A percentile compares a stretch with the other conserved stretches of the same genome.
Evolutionary conservation across 2,888 invertebrate species (phyloP).

Genomic region (Amblyjoppa fuscipennis): DNA sequence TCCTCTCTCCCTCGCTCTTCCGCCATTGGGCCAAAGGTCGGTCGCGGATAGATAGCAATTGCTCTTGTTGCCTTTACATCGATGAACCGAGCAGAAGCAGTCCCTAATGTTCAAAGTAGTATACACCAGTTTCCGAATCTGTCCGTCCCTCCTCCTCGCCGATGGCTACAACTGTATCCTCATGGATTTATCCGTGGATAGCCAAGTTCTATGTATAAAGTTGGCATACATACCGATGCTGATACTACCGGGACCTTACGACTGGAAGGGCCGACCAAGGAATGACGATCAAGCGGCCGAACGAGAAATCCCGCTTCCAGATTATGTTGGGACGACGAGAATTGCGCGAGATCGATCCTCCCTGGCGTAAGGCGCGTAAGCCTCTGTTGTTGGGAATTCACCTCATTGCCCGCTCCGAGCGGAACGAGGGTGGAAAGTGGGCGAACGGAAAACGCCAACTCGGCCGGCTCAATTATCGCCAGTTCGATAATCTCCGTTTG

Average conservation of each 20-base stretch:
- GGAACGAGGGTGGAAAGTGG: constrained; percentile 15
- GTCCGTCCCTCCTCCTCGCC: constrained; percentile 19
- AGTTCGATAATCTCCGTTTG: constrained; percentile 49
- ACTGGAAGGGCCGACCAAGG: constrained; percentile 19
- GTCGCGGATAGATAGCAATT: constrained; percentile 45
- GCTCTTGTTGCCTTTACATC: constrained; percentile 51
- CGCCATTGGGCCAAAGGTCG: constrained; percentile 46
- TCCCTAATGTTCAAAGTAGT: constrained; percentile 62
- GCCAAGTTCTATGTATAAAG: not conserved
- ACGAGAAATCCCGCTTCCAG: constrained; percentile 58
- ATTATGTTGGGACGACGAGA: constrained; percentile 53
- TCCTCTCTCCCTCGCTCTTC: constrained; percentile 48
- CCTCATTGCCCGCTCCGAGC: constrained; percentile 52
- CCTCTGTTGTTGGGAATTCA: constrained; percentile 62
- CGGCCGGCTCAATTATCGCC: constrained; percentile 49
- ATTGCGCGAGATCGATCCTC: constrained; percentile 48
- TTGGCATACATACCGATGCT: constrained; percentile 29
- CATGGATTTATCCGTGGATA: constrained; percentile 59
- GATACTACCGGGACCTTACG: constrained; percentile 46
- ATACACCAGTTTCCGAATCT: constrained; percentile 48
- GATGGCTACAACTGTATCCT: constrained; percentile 48
- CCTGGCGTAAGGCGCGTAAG: constrained; percentile 43
- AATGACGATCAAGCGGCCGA: constrained; percentile 61
- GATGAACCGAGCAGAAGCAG: constrained; percentile 27
- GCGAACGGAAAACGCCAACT: not conserved